Evolutionary conservation across 1,140 invertebrate genomes (phyloP), one percentile per base, ranked within the genome.

Genomic region (Colletes gigas): DNA sequence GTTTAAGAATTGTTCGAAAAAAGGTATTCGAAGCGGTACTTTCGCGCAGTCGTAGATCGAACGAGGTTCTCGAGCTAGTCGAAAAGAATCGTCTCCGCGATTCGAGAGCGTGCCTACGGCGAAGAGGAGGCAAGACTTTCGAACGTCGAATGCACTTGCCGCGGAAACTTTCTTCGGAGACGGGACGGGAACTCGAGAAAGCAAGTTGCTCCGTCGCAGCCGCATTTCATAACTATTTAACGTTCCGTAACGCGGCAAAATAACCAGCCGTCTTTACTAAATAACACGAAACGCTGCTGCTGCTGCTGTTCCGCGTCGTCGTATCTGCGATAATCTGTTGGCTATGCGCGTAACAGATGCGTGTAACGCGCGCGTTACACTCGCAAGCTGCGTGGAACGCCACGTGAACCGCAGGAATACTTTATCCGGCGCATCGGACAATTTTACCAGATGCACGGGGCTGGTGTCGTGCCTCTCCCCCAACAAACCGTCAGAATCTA

Each of bases 161-260:
- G 75, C 66, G 78, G 84, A 89, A 92, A 93, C 92, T 93, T 93
- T 93, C 92, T 92, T 91, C 85, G 85, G 76, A 83, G 87, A 88
- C 85, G 83, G 88, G 85, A 86, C 86, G 85, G 76, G 88, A 89
- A 87, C 84, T 87, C 87, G 89, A 87, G 90, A 92, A 92, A 92
- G 90, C 89, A 87, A 85, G 84, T 88, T 81, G 84, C 84, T 89
- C 85, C 89, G 89, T 91, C 90, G 88, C 86, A 90, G 90, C 88
- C 76, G 84, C 88, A 92, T 92, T 92, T 93, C 91, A 92, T 93
- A 93, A 93, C 91, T 90, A 86, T 83, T 91, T 89, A 90, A 89
- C 90, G 90, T 92, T 91, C 91, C 91, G 89, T 91, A 90, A 92
- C 91, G 85, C 86, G 83, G 10, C 12, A 80, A 86, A 87, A 90